These are phyloP conservation scores for Pygocentrus nattereri DNA, from an alignment of 2,797 vertebrate genomes.

Conservation along the genomic window DNA sequence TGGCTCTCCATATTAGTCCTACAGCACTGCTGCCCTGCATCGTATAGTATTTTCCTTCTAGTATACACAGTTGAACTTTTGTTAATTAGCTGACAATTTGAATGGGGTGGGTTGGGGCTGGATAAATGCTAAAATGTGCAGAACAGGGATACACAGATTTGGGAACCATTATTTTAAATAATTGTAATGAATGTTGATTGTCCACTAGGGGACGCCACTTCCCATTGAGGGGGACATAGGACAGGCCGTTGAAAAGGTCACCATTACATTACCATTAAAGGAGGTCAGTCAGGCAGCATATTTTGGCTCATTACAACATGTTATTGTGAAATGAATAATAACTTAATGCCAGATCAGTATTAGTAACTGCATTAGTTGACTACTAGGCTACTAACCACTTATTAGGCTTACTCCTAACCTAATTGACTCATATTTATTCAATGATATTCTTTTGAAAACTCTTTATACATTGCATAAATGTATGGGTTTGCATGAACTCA, in stretches of 20 bases:
- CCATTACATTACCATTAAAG: background rate
- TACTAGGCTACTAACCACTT: background rate
- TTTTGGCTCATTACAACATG: background rate
- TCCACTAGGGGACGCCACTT: conserved; percentile 68
- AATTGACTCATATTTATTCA: background rate
- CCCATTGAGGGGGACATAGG: background rate
- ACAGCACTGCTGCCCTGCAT: background rate
- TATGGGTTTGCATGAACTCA: conserved; percentile 1
- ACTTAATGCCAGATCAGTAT: background rate
- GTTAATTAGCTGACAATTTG: background rate
- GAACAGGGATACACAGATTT: background rate
- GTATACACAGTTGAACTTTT: background rate
- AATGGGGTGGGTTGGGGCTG: background rate
- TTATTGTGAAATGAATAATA: background rate
- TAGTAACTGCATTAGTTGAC: background rate
- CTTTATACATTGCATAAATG: background rate
- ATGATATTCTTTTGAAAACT: background rate
- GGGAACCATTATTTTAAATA: background rate
- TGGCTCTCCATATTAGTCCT: background rate
- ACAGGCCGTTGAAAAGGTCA: background rate
- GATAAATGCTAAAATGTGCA: background rate
- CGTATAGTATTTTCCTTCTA: background rate
- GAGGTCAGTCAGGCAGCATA: background rate
- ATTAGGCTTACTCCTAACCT: background rate
- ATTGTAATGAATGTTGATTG: background rate